Base-by-base conservation (phyloP, 1,140 invertebrate genomes). In the Amyelois transitella region DNA sequence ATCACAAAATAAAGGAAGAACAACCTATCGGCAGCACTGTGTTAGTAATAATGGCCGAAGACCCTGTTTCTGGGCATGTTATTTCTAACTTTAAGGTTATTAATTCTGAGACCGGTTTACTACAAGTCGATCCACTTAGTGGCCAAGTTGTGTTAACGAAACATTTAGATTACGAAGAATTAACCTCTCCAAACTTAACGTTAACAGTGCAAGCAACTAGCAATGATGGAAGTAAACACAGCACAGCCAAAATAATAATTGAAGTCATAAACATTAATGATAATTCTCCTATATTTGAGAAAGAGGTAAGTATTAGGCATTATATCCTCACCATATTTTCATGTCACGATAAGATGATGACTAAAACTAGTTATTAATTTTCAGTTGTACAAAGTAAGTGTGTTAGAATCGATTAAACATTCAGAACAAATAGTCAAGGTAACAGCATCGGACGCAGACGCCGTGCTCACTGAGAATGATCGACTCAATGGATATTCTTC, bases 231-330 rank as follows among this genome's bases (percentile, higher is more conserved):
- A 91, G 92, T 50, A 92, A 91, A 51, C 89, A 92, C 67, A 92
- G 91, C 54, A 90, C 91, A 58, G 93, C 94, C 0, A 93, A 92
- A 58, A 90, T 96, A 2, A 90, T 92, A 6, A 90, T 96, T 10
- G 91, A 92, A 56, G 89, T 94, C 21, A 81, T 91, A 59, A 95
- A 96, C 73, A 90, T 94, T 0, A 96, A 96, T 69, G 95, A 96
- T 69, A 95, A 96, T 73, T 90, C 90, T 64, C 95, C 95, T 0
- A 84, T 90, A 45, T 96, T 96, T 75, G 90, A 90, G 50, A 90
- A 93, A 64, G 89, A 88, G 59, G 92, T 91, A 78, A 72, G 54
- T 57, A n/a, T 17, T 12, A 32, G 24, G 6, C 21, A 45, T 12
- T 7, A 45, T 43, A n/a, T 10, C 14, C n/a, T 43, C 14, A 38